Evolutionary conservation across 2,888 invertebrate species (phyloP), one percentile per base, ranked within the genome.

Genomic region (Oscheius sp.): DNA sequence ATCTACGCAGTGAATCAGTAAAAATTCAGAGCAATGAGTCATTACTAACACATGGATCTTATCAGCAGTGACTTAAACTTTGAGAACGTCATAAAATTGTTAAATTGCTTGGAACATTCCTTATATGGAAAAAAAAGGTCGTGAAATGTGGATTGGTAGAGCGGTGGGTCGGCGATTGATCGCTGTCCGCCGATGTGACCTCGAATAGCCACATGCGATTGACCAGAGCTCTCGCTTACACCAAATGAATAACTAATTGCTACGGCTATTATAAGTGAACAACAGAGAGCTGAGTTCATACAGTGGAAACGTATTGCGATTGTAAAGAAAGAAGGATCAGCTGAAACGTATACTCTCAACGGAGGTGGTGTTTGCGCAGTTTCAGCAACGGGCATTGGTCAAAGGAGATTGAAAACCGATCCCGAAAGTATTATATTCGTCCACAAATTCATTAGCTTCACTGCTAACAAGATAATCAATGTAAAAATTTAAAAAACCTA

Each of bases 101-200:
- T n/a, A n/a, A n/a, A n/a, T n/a, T n/a, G n/a, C n/a, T n/a, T n/a
- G n/a, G n/a, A n/a, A n/a, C n/a, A n/a, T n/a, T n/a, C n/a, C n/a
- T n/a, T n/a, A n/a, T n/a, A n/a, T n/a, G n/a, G n/a, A n/a, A n/a
- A 26, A 59, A 41, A 38, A 59, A 44, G 28, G 28, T 44, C 59
- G 44, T 59, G 59, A 59, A 59, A 41, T 44, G 59, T 41, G 59
- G 59, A 59, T 41, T 44, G 59, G 24, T 41, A 44, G 26, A 44
- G 44, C 44, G 59, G 26, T 59, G 59, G 59, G 59, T 30, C 54
- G 59, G 44, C 28, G n/a, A 59, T 59, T 59, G 59, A 59, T 59
- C 59, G 57, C 51, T n/a, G 28, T 32, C 26, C 50, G 44, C 44
- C 44, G 44, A 44, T 44, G 41, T 59, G 59, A 59, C 59, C 59